phyloP scores from a whole-genome alignment of 1,140 invertebrate genomes.

The Pseudomyrmex cubaensis region DNA sequence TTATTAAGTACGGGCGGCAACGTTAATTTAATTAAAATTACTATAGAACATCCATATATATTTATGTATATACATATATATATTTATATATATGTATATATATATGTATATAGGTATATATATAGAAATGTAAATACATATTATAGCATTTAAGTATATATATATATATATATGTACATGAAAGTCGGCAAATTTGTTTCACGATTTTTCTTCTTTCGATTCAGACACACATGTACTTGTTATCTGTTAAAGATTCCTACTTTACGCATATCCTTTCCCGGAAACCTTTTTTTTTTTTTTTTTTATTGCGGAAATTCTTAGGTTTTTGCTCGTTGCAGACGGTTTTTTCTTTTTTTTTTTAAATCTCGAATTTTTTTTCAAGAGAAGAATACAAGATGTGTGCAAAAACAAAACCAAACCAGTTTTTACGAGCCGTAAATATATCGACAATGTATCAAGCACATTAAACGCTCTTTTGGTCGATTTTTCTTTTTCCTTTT shows the following conservation, averaged over 20 bases:
- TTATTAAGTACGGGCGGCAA: conserved; percentile 5
- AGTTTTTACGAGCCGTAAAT: neutral
- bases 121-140: conserved; percentile 53
- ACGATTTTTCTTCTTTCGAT: conserved; percentile 22
- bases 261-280: neutral
- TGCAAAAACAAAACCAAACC: neutral
- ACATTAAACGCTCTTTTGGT: too few relatives aligned
- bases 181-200: conserved; percentile 4
- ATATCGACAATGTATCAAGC: neutral
- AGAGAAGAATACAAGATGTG: conserved; percentile 3
- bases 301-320: neutral
- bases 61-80: neutral
- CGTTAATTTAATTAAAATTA: conserved; percentile 28
- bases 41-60: conserved; percentile 40
- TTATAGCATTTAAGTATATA: conserved; percentile 57
- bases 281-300: neutral
- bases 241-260: conserved; percentile 10
- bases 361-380: too few relatives aligned
- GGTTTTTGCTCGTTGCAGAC: neutral
- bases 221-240: neutral
- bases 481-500: conserved; percentile 4
- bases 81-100: conserved; percentile 3
- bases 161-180: conserved; percentile 35
- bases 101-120: too few relatives aligned
- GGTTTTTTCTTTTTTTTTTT: neutral